Evolutionary conservation across 2,113 vertebrate genomes (phyloP).

Genomic region (Ceratotherium simum): DNA sequence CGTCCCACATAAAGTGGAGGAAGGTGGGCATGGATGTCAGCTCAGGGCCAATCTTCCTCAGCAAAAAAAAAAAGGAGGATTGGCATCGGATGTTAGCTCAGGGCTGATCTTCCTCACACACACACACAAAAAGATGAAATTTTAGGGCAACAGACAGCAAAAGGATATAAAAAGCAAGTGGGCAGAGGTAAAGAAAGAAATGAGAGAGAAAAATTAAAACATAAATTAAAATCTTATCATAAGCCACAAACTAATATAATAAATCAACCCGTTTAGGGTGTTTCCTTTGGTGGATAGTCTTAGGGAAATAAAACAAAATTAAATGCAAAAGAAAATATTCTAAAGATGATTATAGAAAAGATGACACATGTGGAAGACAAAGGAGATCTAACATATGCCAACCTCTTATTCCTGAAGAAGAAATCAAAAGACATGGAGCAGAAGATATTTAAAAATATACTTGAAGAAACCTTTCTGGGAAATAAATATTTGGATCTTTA

Average conservation of each 20-base stretch:
- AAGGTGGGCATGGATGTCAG: too few species aligned
- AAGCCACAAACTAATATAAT: neutral
- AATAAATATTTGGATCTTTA: conserved; percentile 3
- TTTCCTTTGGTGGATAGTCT: neutral
- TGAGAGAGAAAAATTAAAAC: neutral
- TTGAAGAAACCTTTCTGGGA: conserved; percentile 30
- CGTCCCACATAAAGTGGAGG: too few species aligned
- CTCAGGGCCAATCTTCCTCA: too few species aligned
- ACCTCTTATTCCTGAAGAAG: neutral
- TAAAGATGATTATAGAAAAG: conserved; percentile 14
- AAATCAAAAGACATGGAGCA: conserved; percentile 3
- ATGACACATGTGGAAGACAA: neutral
- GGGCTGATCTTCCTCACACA: too few species aligned
- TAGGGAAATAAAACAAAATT: conserved; percentile 38
- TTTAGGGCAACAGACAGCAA: neutral
- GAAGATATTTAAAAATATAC: conserved; percentile 27
- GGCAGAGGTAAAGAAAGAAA: conserved; percentile 22
- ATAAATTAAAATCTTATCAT: neutral
- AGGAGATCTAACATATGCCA: neutral
- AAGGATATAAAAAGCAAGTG: neutral
- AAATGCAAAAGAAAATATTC: conserved; percentile 31
- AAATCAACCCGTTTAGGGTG: neutral
- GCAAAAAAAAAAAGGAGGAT: too few species aligned
- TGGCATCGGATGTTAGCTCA: too few species aligned
- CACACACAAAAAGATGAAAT: neutral